Conservation (phyloP, 2,113 vertebrate species). For the Ochotona princeps region DNA sequence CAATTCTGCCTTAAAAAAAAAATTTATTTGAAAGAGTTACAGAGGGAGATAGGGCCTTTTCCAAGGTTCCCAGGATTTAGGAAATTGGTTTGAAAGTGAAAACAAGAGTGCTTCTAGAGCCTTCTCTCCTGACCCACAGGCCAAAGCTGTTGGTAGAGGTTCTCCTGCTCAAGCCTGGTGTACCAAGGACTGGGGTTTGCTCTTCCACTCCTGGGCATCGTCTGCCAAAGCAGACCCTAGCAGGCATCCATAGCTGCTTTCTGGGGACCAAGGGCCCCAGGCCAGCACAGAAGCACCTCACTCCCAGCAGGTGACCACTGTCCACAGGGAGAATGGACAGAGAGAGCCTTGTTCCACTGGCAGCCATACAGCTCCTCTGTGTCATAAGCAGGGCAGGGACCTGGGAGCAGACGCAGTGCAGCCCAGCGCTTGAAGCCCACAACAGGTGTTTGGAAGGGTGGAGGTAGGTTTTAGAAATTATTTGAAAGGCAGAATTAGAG, state of each 20-base stretch:
- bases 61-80: not conserved
- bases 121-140: not conserved
- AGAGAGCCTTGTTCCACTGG: not conserved
- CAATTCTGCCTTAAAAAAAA: too few relatives aligned
- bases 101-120: not conserved
- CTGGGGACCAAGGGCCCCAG: not conserved
- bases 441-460: too few relatives aligned
- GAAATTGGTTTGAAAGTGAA: not conserved
- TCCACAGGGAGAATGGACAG: not conserved
- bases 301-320: not conserved
- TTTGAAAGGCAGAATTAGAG: too few relatives aligned
- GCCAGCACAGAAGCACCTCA: not conserved
- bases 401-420: not conserved
- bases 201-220: not conserved
- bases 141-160: not conserved
- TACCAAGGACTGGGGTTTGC: not conserved
- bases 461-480: too few relatives aligned
- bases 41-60: too few relatives aligned
- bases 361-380: not conserved
- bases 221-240: not conserved
- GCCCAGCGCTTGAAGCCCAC: rapidly evolving
- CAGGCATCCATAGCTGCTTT: not conserved
- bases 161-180: not conserved
- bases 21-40: too few relatives aligned
- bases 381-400: not conserved